Conservation (phyloP, 1,140 invertebrate genomes). For the Psilanteris sp. region DNA sequence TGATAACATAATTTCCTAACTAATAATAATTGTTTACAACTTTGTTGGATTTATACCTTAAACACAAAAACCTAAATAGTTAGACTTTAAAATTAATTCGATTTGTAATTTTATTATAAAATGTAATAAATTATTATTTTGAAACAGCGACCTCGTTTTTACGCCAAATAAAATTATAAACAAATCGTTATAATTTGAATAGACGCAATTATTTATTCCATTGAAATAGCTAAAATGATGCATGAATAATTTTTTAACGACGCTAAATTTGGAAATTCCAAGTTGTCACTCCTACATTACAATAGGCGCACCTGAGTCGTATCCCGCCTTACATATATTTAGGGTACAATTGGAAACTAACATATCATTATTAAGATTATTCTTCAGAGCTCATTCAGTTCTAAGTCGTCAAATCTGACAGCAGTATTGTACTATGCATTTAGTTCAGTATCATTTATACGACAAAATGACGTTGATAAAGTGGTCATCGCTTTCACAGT, state of each 20-base stretch:
- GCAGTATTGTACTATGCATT: constrained; percentile 37
- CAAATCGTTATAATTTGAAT: not conserved
- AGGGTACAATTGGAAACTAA: constrained; percentile 13
- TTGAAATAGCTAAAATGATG: not conserved
- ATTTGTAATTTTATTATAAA: no score
- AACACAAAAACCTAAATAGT: no score
- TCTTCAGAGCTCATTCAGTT: constrained; percentile 21
- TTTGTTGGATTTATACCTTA: no score
- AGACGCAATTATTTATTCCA: not conserved
- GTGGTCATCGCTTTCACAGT: constrained; percentile 39
- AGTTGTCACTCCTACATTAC: constrained; percentile 1
- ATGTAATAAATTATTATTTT: no score
- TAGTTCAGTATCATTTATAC: constrained; percentile 12
- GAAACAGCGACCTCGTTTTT: no score
- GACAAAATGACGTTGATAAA: constrained; percentile 55
- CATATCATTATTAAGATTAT: constrained; percentile 41
- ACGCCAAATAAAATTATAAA: not conserved
- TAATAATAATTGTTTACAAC: no score
- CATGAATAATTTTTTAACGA: constrained; percentile 14
- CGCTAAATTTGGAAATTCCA: constrained; percentile 20
- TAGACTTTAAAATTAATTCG: no score
- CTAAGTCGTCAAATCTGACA: constrained; percentile 35
- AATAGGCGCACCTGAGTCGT: constrained; percentile 11
- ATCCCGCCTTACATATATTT: constrained; percentile 7
- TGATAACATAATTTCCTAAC: no score